Base-by-base conservation (phyloP, 92 coral and sea anemone species). In the Montipora capitata region DNA sequence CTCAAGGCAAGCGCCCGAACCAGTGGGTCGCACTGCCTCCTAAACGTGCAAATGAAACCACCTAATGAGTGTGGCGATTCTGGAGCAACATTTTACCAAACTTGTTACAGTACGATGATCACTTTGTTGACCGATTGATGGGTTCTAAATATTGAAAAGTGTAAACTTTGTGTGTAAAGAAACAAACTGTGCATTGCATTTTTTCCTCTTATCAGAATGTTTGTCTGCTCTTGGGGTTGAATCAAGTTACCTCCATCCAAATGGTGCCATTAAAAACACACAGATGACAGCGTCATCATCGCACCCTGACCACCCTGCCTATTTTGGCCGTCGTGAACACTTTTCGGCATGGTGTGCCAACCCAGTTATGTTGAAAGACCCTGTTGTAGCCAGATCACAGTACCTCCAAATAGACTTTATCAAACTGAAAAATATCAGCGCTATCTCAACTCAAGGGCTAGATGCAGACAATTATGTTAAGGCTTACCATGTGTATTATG, bases 221-320 rank as follows among this genome's bases (percentile, higher is more conserved):
- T 14, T 40, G 16, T 35, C 85, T 7, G 76, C 76, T 48, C 44
- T 68, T 15, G 85, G 85, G 10, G 66, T 80, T 27, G 85, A 80
- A 38, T 56, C 66, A 18, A 52, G 76, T 17, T 3, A 67, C 51
- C 27, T 2, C 2, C 66, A 80, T 38, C 51, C 73, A 8, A 39
- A 67, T 4, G 62, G 74, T 10, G 48, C 73, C 5, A 52, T 80
- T 12, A 67, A 80, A 54, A 38, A 80, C 69, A 15, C 39, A 1
- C 85, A 80, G 66, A 80, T 80, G 85, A 68, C 65, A 64, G 85
- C 85, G 0, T 67, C 85, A 14, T 67, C 85, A 67, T 15, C n/a
- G 3, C 74, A 65, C 38, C 2, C 1, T 10, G 45, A 41, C 5
- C n/a, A 62, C 56, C 35, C 68, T 4, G 64, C 85, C n/a, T 67